Percentiles rank a stretch among this genome's conserved stretches.
Evolutionary conservation across 2,113 vertebrate species (phyloP).

Genomic region (Tachysurus vachellii): DNA sequence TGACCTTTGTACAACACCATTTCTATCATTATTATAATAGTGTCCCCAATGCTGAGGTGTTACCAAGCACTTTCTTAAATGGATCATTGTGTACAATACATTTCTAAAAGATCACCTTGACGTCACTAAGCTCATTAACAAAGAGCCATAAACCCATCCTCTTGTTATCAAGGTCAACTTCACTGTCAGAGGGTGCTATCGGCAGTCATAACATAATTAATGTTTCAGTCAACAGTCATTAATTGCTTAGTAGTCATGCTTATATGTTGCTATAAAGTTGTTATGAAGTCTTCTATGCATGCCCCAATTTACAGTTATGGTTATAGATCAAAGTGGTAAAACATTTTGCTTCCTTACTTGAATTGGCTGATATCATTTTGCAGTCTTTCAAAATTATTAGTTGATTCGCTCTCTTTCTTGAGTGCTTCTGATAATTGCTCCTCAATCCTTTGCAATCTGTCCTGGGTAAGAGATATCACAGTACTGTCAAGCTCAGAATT

Average conservation of each 20-base stretch:
- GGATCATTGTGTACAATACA: neutral
- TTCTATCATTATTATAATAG: neutral
- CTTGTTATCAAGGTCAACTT: neutral
- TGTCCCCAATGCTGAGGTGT: neutral
- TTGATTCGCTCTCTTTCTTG: conserved; percentile 72
- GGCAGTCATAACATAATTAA: neutral
- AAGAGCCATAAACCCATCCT: neutral
- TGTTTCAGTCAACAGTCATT: neutral
- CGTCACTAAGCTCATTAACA: neutral
- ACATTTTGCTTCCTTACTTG: conserved; percentile 75
- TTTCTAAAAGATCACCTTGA: neutral
- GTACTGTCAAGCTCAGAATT: neutral
- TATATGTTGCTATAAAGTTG: neutral
- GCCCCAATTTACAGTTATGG: neutral
- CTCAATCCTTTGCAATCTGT: conserved; percentile 74
- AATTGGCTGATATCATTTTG: conserved; percentile 70
- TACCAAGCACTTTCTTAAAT: neutral
- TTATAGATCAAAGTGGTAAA: neutral
- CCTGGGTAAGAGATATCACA: conserved; percentile 68
- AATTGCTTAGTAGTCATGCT: neutral
- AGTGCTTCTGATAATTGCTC: conserved; percentile 68
- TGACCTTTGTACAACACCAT: neutral
- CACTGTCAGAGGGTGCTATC: too few relatives aligned
- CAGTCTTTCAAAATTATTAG: conserved; percentile 70
- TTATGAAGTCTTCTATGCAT: neutral